Base-by-base conservation (phyloP, 2,797 vertebrate species). In the Acipenser transmontanus region DNA sequence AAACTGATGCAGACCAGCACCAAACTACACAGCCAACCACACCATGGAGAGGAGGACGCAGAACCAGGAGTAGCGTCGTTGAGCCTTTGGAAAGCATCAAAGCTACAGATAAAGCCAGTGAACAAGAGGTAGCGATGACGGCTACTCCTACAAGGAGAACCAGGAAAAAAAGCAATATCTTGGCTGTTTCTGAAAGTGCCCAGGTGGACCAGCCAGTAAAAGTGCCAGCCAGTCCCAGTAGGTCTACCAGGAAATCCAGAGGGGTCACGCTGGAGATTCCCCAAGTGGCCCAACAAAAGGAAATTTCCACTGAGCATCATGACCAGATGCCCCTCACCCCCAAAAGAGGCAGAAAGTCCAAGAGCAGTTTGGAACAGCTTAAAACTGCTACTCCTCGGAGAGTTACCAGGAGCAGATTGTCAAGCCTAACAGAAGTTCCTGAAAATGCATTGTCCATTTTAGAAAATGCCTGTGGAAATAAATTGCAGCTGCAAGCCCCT, bases 311-410 rank as follows among this genome's bases (percentile, higher is more conserved):
- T 0, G 70, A 76, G 67, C 73, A 79, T 61, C 71, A 77, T 5
- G 70, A 76, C 8, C 67, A 70, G 0, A 59, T 51, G 62, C 60
- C 80, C 66, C 0, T 81, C 52, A 84, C 75, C 12, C 14, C 68
- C 57, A 85, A 84, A 84, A 85, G 86, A 65, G 71, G 77, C 59
- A 85, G 67, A 74, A 91, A 81, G 77, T 83, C 49, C 6, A 69
- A 49, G 1, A 64, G 59, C 61, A 73, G 34, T 34, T 69, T 47
- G 66, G n/a, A 0, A 13, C 66, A 1, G 48, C 62, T 5, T 82
- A 74, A 49, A 75, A 73, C 3, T 34, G 34, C 34, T 49, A 74
- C 57, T 61, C 71, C 80, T 11, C 76, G 65, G 10, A 77, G 72
- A 6, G 70, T 70, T 3, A 80, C 78, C 0, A 75, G 83, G 69